phyloP scores from a whole-genome alignment of 2,113 vertebrate species.

The Barnardius zonarius region DNA sequence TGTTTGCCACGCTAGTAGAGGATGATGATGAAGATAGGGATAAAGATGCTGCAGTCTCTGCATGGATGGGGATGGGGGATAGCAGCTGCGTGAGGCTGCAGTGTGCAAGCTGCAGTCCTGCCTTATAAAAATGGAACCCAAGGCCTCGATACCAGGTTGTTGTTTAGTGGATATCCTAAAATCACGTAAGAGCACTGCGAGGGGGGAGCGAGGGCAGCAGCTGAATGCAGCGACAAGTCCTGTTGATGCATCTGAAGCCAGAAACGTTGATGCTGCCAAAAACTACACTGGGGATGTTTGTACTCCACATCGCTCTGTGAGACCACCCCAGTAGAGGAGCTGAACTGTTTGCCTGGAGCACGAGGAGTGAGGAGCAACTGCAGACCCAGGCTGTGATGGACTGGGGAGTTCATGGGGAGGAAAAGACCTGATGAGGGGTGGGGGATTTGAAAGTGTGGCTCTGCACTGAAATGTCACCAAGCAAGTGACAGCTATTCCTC shows the following conservation, averaged over 20 bases:
- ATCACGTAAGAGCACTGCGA: not conserved
- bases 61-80: not conserved
- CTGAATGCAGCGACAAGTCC: not conserved
- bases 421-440: not conserved
- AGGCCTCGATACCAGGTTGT: not conserved
- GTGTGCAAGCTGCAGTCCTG: not conserved
- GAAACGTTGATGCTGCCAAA: not conserved
- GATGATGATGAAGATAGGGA: not conserved
- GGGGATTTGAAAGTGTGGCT: not conserved
- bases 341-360: not conserved
- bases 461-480: not conserved
- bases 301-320: not conserved
- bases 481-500: not conserved
- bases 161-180: not conserved
- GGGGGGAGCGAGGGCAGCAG: not conserved
- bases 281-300: not conserved
- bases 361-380: not conserved
- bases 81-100: rapidly evolving
- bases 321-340: not conserved
- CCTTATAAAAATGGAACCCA: rapidly evolving
- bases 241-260: not conserved
- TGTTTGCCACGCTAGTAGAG: not conserved
- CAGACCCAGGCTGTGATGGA: not conserved
- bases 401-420: not conserved
- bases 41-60: not conserved